Evolutionary conservation across 2,797 vertebrate genomes (phyloP), one percentile per base, ranked within the genome.

Genomic region (Triplophysa yarkandensis): DNA sequence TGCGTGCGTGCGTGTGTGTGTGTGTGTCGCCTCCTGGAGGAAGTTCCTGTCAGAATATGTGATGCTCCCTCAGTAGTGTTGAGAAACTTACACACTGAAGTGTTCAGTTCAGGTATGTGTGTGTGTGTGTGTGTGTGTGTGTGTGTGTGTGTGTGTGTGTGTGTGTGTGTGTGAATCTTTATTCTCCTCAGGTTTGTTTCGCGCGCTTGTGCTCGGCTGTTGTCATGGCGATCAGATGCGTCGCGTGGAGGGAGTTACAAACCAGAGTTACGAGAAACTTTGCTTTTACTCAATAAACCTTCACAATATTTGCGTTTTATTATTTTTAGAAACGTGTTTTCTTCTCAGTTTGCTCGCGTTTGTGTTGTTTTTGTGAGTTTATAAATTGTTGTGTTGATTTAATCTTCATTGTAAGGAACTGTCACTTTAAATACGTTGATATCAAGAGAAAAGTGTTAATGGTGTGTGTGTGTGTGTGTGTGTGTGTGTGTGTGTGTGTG

Each of bases 91-190:
- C 57, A 23, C 48, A 28, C 48, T 50, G 71, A 52, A n/a, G 60
- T 23, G 60, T 21, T 54, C 65, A 25, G 16, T 5, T 44, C 71
- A 86, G 89, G 89, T 92, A 88, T 54, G 60, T n/a, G 48, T 63
- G 50, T 19, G 17, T 23, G 48, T 55, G 25, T 16, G 85, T 64
- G 57, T 83, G 60, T 68, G 77, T 73, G 30, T 23, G 21, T 17
- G 48, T n/a, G n/a, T n/a, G 89, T 92, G 88, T 54, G 60, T n/a
- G 48, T 63, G 50, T 19, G 17, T 23, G 48, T 55, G 25, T 16
- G 85, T 64, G 57, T 83, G 60, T 68, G 77, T 73, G 30, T 23
- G 21, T 17, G 48, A 43, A 16, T 46, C 21, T 65, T 52, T 30
- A 46, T 16, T 63, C 44, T 48, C 6, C 21, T n/a, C 55, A 25